Conservation (phyloP, 1,140 invertebrate genomes). For the Musca domestica region DNA sequence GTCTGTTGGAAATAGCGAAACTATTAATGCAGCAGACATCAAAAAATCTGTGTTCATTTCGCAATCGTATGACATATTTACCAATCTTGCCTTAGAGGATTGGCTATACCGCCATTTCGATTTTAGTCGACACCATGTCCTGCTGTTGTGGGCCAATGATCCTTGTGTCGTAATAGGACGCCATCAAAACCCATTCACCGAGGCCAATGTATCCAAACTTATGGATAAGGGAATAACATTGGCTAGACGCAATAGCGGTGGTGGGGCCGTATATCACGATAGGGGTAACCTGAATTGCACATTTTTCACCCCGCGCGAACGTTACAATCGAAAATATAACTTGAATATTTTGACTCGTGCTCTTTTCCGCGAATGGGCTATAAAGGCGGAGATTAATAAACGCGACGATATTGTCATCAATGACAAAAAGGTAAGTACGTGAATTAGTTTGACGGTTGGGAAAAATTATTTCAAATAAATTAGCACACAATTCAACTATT, state of each 20-base stretch:
- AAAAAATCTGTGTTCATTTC: constrained; percentile 89
- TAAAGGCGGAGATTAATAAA: constrained; percentile 71
- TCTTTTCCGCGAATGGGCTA: constrained; percentile 73
- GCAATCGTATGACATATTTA: constrained; percentile 83
- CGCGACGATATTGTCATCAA: constrained; percentile 82
- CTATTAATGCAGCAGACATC: constrained; percentile 50
- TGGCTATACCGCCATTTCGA: constrained; percentile 88
- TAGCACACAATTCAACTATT: too few relatives aligned
- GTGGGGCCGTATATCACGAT: constrained; percentile 96
- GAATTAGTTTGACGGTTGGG: too few relatives aligned
- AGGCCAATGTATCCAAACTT: constrained; percentile 73
- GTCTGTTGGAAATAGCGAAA: background rate
- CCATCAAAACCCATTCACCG: constrained; percentile 95
- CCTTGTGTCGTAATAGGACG: constrained; percentile 93
- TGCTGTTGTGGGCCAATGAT: constrained; percentile 88
- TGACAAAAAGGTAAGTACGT: constrained; percentile 71
- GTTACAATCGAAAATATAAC: constrained; percentile 82
- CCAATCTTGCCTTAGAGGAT: constrained; percentile 90
- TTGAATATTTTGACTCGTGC: constrained; percentile 79
- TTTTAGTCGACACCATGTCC: constrained; percentile 75
- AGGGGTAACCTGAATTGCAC: constrained; percentile 88
- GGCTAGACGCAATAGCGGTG: constrained; percentile 90
- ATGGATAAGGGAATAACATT: constrained; percentile 66
- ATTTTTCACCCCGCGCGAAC: constrained; percentile 77
- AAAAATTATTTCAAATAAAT: too few relatives aligned